Percentiles rank a stretch among this genome's conserved stretches.
Conservation (phyloP, 2,797 vertebrate species). For the Spea hammondii region DNA sequence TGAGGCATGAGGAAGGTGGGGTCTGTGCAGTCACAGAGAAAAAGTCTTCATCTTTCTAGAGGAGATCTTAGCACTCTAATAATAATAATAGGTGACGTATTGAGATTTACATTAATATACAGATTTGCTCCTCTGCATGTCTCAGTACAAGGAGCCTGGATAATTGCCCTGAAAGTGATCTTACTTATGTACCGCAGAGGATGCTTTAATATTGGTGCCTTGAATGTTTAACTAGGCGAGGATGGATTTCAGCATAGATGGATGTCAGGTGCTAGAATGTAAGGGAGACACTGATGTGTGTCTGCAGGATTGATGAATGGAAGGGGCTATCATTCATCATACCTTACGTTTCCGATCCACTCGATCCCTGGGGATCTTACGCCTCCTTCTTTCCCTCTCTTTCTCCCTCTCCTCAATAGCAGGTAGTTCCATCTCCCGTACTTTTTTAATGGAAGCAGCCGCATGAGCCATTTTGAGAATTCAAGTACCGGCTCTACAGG, state of each 20-base stretch:
- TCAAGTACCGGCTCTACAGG: constrained; percentile 50
- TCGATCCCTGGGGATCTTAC: constrained; percentile 81
- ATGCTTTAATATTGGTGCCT: background rate
- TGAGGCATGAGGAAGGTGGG: constrained; percentile 43
- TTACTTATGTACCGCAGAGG: background rate
- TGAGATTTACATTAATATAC: background rate
- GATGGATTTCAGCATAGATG: background rate
- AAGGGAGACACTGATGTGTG: background rate
- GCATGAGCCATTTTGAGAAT: constrained; percentile 88
- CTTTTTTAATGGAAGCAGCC: constrained; percentile 95
- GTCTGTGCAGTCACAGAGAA: constrained; percentile 36
- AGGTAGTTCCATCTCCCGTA: constrained; percentile 81
- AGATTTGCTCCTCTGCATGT: background rate
- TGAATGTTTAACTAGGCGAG: background rate
- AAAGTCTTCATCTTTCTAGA: constrained; percentile 33
- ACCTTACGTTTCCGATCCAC: constrained; percentile 96
- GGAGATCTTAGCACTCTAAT: background rate
- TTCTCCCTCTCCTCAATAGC: constrained; percentile 85
- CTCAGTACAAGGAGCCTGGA: background rate
- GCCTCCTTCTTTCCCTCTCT: constrained; percentile 81
- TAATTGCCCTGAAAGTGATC: background rate
- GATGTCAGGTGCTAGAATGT: background rate
- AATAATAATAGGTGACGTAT: background rate
- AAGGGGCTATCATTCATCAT: constrained; percentile 57
- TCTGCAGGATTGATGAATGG: constrained; percentile 22